Conservation (phyloP, 2,113 vertebrate species). For the Ivindomyrus marchei region DNA sequence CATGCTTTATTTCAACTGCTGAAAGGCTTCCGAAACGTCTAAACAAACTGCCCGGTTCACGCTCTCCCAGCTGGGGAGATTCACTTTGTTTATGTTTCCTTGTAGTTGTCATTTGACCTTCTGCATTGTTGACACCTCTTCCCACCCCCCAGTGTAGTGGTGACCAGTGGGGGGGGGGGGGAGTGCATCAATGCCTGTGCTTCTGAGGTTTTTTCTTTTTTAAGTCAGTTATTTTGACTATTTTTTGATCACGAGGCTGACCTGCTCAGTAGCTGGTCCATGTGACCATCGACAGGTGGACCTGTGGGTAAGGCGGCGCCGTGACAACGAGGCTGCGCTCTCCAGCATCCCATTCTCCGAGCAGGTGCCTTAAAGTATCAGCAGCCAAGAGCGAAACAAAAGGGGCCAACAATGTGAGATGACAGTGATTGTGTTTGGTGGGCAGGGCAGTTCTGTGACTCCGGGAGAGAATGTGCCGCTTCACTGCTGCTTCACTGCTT, state of each 20-base stretch:
- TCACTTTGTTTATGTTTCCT: background rate
- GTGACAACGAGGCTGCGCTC: background rate
- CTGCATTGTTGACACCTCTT: background rate
- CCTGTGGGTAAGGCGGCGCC: background rate
- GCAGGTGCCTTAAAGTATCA: background rate
- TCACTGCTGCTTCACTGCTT: background rate
- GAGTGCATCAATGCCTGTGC: background rate
- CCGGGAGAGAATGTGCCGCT: background rate
- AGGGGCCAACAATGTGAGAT: background rate
- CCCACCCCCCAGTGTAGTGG: background rate
- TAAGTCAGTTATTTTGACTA: background rate
- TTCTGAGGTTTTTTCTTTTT: background rate
- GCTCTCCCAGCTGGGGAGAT: background rate
- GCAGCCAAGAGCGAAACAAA: background rate
- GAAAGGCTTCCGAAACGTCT: background rate
- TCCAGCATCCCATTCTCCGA: background rate
- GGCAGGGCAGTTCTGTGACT: background rate
- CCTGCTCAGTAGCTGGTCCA: no score
- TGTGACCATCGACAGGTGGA: background rate
- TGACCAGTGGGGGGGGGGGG: background rate
- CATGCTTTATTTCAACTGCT: background rate
- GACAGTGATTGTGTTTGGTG: background rate
- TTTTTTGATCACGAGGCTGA: background rate
- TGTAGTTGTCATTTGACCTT: constrained; percentile 1
- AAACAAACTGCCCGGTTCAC: background rate